Evolutionary conservation across 1,140 invertebrate genomes (phyloP).

Genomic region (Diorhabda sublineata): DNA sequence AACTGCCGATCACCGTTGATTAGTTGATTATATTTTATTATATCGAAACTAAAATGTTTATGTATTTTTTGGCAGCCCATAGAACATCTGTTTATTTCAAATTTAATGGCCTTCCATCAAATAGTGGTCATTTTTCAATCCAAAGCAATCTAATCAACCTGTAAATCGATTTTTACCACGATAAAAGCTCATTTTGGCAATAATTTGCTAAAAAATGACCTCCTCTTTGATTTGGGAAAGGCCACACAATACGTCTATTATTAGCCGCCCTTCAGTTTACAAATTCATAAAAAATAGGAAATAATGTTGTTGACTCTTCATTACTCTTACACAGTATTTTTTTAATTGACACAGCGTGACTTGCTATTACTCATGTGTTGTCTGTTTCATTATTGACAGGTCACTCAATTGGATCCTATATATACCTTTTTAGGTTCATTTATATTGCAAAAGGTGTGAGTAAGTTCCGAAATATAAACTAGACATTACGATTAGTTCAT

Average conservation of each 20-base stretch:
- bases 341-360: constrained; percentile 19
- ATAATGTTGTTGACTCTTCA: constrained; percentile 15
- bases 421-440: no score
- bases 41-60: no score
- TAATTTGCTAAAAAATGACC: constrained; percentile 17
- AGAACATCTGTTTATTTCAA: not conserved
- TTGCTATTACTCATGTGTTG: constrained; percentile 8
- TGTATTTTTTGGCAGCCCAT: not conserved
- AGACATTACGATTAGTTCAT: no score
- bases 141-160: not conserved
- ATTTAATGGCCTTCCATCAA: not conserved
- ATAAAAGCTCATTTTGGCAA: not conserved
- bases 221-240: not conserved
- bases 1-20: no score
- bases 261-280: not conserved
- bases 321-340: constrained; percentile 8
- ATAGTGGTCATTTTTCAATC: not conserved
- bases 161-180: not conserved
- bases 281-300: constrained; percentile 19
- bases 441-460: no score
- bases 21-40: no score
- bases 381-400: not conserved
- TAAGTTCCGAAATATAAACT: no score
- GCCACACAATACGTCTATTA: constrained; percentile 11
- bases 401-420: not conserved